Base-by-base conservation (phyloP, 2,113 vertebrate genomes). In the Corynorhinus townsendii region DNA sequence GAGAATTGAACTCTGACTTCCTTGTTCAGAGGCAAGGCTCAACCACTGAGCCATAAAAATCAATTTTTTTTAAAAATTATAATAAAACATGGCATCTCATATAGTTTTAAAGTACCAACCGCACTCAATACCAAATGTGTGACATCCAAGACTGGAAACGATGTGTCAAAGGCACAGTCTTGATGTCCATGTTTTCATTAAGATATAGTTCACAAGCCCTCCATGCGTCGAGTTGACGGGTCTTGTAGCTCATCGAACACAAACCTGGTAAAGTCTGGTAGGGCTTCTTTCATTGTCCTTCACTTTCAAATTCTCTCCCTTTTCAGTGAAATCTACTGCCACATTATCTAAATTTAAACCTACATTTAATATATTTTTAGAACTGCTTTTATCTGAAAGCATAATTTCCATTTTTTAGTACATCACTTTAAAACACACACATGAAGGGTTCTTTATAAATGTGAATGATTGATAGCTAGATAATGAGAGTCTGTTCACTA, bases 321-420 rank as follows among this genome's bases (percentile, higher is more conserved):
- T 12, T 10, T 40, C 68, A 59, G 9, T 92, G 76, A 93, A 52
- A 94, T 40, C 80, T 96, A 73, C 40, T 95, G 28, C 24, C 86
- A 24, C 69, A 54, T 96, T 96, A 96, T 85, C 87, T 96, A 90
- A 96, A 93, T 98, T 96, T 95, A 96, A 97, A 75, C 71, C 92
- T 86, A 52, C 35, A 91, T 94, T 95, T 92, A 96, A 94, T 75
- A 80, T 43, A 96, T 69, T 97, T 98, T 97, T 97, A 76, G 68
- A 91, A 94, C 91, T 64, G 22, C 33, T 95, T 97, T 96, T 95
- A 59, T n/a, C 94, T 96, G 66, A 97, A 97, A 97, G 73, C 49
- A 72, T 95, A 96, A 96, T 98, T 97, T 95, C 33, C 96, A 96
- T 97, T 97, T 98, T 96, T 96, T 91, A 83, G 62, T 96, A 83